phyloP scores from a whole-genome alignment of 2,113 vertebrate species.

The Puffinus mauretanicus region DNA sequence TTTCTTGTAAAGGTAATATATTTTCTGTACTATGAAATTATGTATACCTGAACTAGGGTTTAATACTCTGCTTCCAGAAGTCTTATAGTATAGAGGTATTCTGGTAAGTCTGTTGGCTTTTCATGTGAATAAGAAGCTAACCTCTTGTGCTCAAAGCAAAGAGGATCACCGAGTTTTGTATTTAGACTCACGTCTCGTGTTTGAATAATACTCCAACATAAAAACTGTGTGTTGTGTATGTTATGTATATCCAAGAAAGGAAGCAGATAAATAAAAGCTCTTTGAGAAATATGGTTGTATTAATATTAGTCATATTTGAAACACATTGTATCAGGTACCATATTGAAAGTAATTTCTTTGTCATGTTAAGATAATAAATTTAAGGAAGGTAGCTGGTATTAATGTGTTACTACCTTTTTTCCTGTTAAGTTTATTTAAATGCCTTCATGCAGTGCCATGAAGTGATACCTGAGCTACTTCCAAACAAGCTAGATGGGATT shows the following conservation, averaged over 20 bases:
- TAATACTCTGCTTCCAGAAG: conserved; percentile 61
- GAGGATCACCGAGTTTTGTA: conserved; percentile 40
- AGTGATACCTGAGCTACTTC: not conserved
- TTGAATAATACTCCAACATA: conserved; percentile 16
- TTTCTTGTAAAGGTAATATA: conserved; percentile 75
- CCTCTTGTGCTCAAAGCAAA: conserved; percentile 37
- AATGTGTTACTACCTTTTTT: not conserved
- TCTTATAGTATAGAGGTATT: not conserved
- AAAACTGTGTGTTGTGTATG: not conserved
- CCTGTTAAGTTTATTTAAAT: not conserved
- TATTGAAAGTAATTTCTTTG: not conserved
- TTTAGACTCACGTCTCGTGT: not conserved
- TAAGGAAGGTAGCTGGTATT: not conserved
- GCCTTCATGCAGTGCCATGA: not conserved
- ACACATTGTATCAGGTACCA: not conserved
- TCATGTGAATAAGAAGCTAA: conserved; percentile 40
- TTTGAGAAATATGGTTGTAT: not conserved
- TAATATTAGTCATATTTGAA: not conserved
- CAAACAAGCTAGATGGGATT: not conserved
- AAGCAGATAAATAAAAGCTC: conserved; percentile 47
- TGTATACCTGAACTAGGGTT: conserved; percentile 59
- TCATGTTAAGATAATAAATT: not conserved
- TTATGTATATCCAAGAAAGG: not conserved
- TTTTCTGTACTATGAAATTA: conserved; percentile 72
- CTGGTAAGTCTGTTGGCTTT: conserved; percentile 29